Conservation (phyloP, 92 coral and sea anemone species). For the Epizoanthus illoricatus region DNA sequence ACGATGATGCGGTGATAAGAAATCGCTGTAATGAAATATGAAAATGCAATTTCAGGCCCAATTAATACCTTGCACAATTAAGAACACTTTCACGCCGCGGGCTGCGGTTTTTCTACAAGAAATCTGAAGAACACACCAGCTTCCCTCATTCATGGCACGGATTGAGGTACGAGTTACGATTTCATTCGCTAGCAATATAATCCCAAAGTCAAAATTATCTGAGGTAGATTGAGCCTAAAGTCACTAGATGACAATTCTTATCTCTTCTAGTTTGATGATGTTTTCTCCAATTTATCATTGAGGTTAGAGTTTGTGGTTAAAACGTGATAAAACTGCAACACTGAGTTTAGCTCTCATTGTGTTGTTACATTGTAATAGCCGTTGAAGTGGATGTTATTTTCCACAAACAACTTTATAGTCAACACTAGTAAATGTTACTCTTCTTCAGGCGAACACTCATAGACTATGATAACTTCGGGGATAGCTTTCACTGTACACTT, state of each 20-base stretch:
- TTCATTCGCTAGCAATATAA: neutral
- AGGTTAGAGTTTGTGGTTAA: neutral
- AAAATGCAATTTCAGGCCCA: conserved; percentile 24
- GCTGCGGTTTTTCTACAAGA: neutral
- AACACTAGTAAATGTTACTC: too few relatives aligned
- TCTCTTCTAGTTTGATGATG: neutral
- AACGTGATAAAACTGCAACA: neutral
- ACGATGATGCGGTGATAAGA: conserved; percentile 17
- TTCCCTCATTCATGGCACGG: conserved; percentile 15
- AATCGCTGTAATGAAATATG: conserved; percentile 12
- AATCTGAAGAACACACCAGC: neutral
- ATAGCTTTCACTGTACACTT: too few relatives aligned
- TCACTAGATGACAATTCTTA: neutral
- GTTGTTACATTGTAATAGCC: too few relatives aligned
- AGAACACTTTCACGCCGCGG: neutral
- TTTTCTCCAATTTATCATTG: neutral
- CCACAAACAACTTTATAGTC: too few relatives aligned
- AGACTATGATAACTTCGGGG: too few relatives aligned
- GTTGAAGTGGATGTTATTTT: too few relatives aligned
- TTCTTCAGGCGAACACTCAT: too few relatives aligned
- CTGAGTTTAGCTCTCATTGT: too few relatives aligned
- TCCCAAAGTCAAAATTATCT: neutral
- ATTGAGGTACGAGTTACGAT: neutral
- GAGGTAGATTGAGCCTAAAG: neutral
- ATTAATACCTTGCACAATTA: conserved; percentile 4